phyloP scores from a whole-genome alignment of 2,113 vertebrate species.

The Halcyon malimbica region DNA sequence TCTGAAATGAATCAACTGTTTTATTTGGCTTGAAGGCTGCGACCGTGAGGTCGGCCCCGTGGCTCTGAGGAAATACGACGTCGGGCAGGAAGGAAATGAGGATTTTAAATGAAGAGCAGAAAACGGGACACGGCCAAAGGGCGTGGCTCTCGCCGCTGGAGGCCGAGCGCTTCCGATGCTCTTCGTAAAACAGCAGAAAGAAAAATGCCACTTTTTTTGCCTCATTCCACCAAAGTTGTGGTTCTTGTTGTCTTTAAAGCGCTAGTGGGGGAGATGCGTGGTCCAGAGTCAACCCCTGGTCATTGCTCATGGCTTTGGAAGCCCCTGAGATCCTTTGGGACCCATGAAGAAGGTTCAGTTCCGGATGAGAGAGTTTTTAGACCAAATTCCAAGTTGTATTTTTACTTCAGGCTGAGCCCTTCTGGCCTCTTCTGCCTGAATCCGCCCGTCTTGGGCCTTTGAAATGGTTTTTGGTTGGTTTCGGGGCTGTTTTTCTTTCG shows the following conservation, averaged over 20 bases:
- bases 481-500: background rate
- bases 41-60: too few species aligned
- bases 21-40: too few species aligned
- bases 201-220: background rate
- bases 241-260: too few species aligned
- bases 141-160: too few species aligned
- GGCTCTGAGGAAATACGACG: rapidly evolving
- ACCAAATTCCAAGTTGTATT: background rate
- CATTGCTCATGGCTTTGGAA: background rate
- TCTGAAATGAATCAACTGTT: background rate
- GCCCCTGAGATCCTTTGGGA: too few species aligned
- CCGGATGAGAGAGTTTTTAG: background rate
- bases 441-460: background rate
- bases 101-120: background rate
- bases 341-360: background rate
- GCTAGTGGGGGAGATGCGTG: background rate
- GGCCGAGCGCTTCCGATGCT: too few species aligned
- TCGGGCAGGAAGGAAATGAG: background rate
- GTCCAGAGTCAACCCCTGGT: too few species aligned
- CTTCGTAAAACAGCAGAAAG: too few species aligned
- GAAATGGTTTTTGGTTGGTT: background rate
- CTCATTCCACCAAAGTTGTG: background rate
- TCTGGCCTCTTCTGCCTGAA: background rate
- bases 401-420: background rate
- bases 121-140: background rate